A percentile compares a stretch with the other conserved stretches of the same genome.
phyloP scores from a whole-genome alignment of 2,888 invertebrate genomes.

The Oligia latruncula region DNA sequence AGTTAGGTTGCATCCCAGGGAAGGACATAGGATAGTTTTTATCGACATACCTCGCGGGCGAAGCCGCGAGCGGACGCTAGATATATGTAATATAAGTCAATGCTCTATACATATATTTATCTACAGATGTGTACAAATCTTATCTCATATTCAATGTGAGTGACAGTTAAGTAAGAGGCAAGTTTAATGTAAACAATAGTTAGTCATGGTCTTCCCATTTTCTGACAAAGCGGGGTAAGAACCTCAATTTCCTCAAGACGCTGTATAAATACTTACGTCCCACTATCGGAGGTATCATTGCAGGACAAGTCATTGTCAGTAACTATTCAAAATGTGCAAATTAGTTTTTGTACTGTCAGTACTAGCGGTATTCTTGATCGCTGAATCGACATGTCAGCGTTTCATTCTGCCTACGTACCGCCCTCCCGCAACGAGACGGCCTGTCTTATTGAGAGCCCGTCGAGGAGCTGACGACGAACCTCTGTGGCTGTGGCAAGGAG shows the following conservation, averaged over 20 bases:
- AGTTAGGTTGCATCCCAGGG: too few species aligned
- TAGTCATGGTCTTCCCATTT: constrained; percentile 49
- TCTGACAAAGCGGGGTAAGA: constrained; percentile 23
- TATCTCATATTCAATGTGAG: background rate
- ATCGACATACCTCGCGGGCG: too few species aligned
- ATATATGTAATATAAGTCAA: too few species aligned
- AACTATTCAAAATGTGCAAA: constrained; percentile 37
- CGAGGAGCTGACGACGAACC: constrained; percentile 43
- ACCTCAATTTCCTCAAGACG: constrained; percentile 45
- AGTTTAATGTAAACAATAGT: constrained; percentile 38
- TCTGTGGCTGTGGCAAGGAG: constrained; percentile 38
- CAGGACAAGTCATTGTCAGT: background rate
- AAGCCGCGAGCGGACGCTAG: too few species aligned
- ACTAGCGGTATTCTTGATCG: constrained; percentile 45
- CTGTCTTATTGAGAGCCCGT: constrained; percentile 7
- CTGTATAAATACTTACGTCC: constrained; percentile 42
- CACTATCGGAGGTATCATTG: constrained; percentile 18
- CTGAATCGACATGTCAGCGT: constrained; percentile 46
- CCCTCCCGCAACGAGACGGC: constrained; percentile 16
- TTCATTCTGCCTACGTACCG: constrained; percentile 36
- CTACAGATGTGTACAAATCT: background rate
- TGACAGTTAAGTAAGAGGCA: constrained; percentile 5
- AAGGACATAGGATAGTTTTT: too few species aligned
- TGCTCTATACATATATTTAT: too few species aligned
- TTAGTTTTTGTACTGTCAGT: constrained; percentile 40